These are phyloP conservation scores for Perccottus glenii DNA, from an alignment of 2,113 vertebrate species.

Conservation along the genomic window DNA sequence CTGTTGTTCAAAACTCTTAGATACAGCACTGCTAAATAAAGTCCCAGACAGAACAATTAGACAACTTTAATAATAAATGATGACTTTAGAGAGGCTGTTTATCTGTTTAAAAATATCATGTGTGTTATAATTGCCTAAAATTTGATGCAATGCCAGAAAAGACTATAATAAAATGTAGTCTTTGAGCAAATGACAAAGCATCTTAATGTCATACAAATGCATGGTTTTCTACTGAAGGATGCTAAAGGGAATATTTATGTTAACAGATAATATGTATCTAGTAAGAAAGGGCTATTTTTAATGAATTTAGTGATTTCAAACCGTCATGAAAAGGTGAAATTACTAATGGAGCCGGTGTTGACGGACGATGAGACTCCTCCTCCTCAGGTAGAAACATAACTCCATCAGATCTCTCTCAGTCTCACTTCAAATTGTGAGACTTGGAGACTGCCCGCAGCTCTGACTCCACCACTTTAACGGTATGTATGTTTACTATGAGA, in stretches of 20 bases:
- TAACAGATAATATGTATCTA: no score
- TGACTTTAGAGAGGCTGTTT: slow-evolving; percentile 9
- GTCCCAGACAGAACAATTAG: slow-evolving; percentile 35
- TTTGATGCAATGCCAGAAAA: no score
- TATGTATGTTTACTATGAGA: slow-evolving; percentile 29
- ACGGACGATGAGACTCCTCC: slow-evolving; percentile 58
- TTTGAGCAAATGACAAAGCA: no score
- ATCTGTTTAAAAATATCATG: neutral
- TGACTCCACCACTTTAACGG: slow-evolving; percentile 22
- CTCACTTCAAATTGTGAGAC: slow-evolving; percentile 55
- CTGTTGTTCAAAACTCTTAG: slow-evolving; percentile 34
- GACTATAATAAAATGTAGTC: no score
- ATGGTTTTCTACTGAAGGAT: no score
- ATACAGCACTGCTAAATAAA: slow-evolving; percentile 64
- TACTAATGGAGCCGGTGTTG: neutral
- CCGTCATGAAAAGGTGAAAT: slow-evolving; percentile 3
- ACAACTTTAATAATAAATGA: slow-evolving; percentile 38
- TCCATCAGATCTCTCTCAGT: slow-evolving; percentile 50
- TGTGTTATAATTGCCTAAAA: slow-evolving; percentile 5
- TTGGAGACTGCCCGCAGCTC: slow-evolving; percentile 43
- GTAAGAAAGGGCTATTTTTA: no score
- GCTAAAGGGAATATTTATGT: no score
- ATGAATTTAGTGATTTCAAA: no score
- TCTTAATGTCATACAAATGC: no score
- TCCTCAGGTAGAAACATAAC: slow-evolving; percentile 58